A percentile compares a stretch with the other conserved stretches of the same genome.
Conservation (phyloP, 2,797 vertebrate genomes). For the Smutsia temminckii region DNA sequence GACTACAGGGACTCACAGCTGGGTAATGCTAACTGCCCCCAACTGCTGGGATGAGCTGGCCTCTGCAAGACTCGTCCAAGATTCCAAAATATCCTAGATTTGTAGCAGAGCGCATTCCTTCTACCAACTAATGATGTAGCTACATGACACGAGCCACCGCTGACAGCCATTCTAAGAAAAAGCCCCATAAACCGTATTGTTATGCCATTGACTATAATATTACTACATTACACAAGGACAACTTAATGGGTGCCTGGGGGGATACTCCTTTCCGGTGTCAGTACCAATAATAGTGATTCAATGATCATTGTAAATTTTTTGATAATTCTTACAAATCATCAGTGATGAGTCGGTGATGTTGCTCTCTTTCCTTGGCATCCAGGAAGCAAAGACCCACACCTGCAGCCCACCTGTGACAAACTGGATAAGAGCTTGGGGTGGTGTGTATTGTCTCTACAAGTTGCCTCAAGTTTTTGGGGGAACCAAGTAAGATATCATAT, state of each 20-base stretch:
- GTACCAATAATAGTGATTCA: neutral
- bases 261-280: neutral
- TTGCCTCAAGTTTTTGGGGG: neutral
- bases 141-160: neutral
- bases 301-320: neutral
- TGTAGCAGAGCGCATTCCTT: neutral
- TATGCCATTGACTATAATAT: neutral
- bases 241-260: neutral
- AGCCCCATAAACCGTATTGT: neutral
- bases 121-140: neutral
- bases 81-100: neutral
- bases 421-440: neutral
- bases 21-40: neutral
- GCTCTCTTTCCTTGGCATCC: neutral
- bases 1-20: neutral
- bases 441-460: neutral
- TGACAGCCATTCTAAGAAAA: neutral
- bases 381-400: neutral
- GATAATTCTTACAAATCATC: neutral
- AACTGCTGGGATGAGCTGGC: neutral
- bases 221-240: neutral
- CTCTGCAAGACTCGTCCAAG: neutral
- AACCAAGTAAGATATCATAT: neutral
- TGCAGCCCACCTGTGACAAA: neutral
- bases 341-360: neutral